Evolutionary conservation across 2,113 vertebrate genomes (phyloP), one percentile per base, ranked within the genome.

Genomic region (Stictonetta naevosa): DNA sequence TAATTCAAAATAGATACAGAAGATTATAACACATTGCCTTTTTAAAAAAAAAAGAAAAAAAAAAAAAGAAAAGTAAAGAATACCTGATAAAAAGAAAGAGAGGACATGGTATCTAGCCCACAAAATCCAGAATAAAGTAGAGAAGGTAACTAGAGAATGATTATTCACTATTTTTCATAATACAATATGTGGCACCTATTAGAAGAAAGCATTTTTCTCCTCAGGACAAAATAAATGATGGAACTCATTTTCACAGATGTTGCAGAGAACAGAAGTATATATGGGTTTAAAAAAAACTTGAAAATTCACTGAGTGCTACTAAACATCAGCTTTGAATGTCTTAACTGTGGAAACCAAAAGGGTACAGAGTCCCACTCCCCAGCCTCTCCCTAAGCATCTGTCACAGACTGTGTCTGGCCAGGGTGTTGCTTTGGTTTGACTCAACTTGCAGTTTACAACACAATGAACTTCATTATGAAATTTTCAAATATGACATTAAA

Each of bases 1-100:
- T 92, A 83, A 83, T 73, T 88, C 68, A 90, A 84, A 96, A 92
- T 46, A 92, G 75, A 69, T 76, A 62, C 7, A 74, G 68, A 79
- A 86, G 56, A 93, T 86, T 92, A 22, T 80, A 74, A 63, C 13
- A 62, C 4, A 22, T 88, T 77, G 40, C 29, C 22, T 83, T 29
- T 48, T 20, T 10, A 38, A 38, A 38, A 38, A 38, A n/a, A n/a
- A n/a, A n/a, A n/a, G n/a, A 40, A 40, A 40, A 40, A 40, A 40
- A 40, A 40, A 40, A 40, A 12, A 7, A 44, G 18, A 44, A 18
- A 95, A 78, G 74, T 31, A 86, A 88, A 83, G 28, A 69, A 55
- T 73, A 75, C 3, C 75, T 83, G 40, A 36, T 52, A 60, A n/a
- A 69, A 91, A 73, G 20, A 68, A 66, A 88, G 26, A 73, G n/a